Conservation (phyloP, 2,888 invertebrate genomes). For the Creontiades dilutus region DNA sequence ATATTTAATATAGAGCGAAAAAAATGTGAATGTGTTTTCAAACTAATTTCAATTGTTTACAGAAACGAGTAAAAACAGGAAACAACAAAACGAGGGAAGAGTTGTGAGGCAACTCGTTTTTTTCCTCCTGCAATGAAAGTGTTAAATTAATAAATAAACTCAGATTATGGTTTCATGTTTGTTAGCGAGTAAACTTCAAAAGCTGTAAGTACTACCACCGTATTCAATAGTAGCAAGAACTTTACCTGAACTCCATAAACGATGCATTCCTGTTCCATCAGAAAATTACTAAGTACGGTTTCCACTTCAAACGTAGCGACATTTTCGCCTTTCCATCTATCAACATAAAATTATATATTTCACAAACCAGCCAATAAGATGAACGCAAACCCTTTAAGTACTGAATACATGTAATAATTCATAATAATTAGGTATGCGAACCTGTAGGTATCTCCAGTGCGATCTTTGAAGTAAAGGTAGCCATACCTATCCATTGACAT, state of each 20-base stretch:
- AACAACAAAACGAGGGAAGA: too few species aligned
- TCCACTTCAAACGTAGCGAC: conserved; percentile 99
- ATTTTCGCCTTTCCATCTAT: conserved; percentile 98
- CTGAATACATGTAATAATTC: neutral
- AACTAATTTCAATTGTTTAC: too few species aligned
- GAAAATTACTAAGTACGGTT: conserved; percentile 90
- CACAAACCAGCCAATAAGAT: neutral
- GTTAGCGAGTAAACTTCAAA: too few species aligned
- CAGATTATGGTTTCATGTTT: too few species aligned
- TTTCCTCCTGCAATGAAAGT: too few species aligned
- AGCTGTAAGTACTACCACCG: too few species aligned
- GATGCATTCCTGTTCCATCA: conserved; percentile 91
- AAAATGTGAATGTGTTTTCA: too few species aligned
- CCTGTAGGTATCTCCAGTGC: conserved; percentile 91
- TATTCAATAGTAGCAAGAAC: neutral
- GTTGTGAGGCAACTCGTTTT: too few species aligned
- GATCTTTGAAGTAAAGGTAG: conserved; percentile 94
- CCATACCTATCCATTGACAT: conserved; percentile 93
- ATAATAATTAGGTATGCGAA: conserved; percentile 72
- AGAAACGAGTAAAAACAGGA: too few species aligned
- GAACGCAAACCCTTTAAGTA: neutral
- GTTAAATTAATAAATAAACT: too few species aligned
- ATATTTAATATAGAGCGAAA: too few species aligned
- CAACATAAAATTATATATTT: neutral
- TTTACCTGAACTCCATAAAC: conserved; percentile 95